A percentile compares a stretch with the other conserved stretches of the same genome.
phyloP scores from a whole-genome alignment of 2,113 vertebrate genomes.

The Vombatus ursinus region DNA sequence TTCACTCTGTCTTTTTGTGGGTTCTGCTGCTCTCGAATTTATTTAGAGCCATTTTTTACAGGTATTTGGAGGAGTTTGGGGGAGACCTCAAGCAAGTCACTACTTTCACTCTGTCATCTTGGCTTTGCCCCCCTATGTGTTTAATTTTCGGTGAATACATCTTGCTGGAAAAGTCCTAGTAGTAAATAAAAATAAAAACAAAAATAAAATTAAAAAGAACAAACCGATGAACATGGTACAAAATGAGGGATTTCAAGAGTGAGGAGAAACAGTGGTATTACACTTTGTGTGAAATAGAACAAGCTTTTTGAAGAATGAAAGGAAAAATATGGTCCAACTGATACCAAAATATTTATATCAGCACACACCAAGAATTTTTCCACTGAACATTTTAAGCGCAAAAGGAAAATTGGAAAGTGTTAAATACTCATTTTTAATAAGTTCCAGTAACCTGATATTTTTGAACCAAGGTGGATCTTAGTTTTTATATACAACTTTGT shows the following conservation, averaged over 20 bases:
- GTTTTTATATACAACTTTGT: background rate
- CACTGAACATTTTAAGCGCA: slow-evolving; percentile 54
- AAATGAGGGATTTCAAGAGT: background rate
- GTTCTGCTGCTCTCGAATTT: no score
- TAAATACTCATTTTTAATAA: slow-evolving; percentile 54
- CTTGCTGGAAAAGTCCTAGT: background rate
- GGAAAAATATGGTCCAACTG: slow-evolving; percentile 45
- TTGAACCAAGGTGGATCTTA: background rate
- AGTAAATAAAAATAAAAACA: background rate
- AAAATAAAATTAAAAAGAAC: background rate
- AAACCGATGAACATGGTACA: background rate
- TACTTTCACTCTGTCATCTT: no score
- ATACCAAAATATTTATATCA: slow-evolving; percentile 77
- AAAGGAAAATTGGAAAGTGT: slow-evolving; percentile 27
- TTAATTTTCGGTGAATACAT: background rate
- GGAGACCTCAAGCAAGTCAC: no score
- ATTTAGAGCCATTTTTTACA: no score
- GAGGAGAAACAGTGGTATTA: background rate
- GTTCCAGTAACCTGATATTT: slow-evolving; percentile 52
- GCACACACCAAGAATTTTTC: slow-evolving; percentile 73
- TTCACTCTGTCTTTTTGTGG: no score
- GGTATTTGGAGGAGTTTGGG: no score
- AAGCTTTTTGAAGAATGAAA: slow-evolving; percentile 58
- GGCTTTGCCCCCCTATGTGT: background rate
- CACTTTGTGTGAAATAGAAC: slow-evolving; percentile 72